Conservation (phyloP, 1,140 invertebrate genomes). For the Drosophila bipectinata region DNA sequence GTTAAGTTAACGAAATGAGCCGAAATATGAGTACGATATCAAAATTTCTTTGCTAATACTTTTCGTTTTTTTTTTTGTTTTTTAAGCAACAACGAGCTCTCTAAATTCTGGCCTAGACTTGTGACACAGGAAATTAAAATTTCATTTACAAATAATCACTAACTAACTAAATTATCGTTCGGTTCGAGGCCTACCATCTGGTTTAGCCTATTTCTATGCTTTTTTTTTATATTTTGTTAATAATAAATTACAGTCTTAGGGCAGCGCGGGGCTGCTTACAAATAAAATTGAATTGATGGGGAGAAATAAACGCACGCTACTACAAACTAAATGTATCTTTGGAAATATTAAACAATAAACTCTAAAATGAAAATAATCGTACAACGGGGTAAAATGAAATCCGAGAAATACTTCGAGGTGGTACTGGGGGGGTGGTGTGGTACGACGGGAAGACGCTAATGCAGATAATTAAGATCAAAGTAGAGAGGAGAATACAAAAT, state of each 20-base stretch:
- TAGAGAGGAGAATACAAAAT: constrained; percentile 36
- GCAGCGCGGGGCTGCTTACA: constrained; percentile 52
- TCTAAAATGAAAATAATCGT: constrained; percentile 67
- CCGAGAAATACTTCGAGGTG: constrained; percentile 10
- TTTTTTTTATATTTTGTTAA: constrained; percentile 46
- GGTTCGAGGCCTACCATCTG: constrained; percentile 16
- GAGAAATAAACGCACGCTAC: constrained; percentile 55
- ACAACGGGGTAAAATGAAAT: constrained; percentile 33
- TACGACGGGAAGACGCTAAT: neutral
- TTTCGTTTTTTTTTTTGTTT: constrained; percentile 27
- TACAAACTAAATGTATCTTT: constrained; percentile 78
- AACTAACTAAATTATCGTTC: constrained; percentile 39
- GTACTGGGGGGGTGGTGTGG: no score
- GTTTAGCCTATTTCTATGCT: constrained; percentile 19
- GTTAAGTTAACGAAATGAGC: constrained; percentile 59
- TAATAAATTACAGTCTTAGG: constrained; percentile 79
- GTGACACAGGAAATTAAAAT: constrained; percentile 37
- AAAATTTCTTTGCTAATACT: constrained; percentile 47
- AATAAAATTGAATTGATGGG: constrained; percentile 49
- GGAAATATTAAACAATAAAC: constrained; percentile 78
- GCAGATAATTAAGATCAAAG: constrained; percentile 6
- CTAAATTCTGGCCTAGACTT: constrained; percentile 36
- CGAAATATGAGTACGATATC: constrained; percentile 30
- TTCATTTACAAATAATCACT: constrained; percentile 37
- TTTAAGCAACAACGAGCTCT: constrained; percentile 33